Base-by-base conservation (phyloP, 1,140 invertebrate genomes). In the Asbolus verrucosus region DNA sequence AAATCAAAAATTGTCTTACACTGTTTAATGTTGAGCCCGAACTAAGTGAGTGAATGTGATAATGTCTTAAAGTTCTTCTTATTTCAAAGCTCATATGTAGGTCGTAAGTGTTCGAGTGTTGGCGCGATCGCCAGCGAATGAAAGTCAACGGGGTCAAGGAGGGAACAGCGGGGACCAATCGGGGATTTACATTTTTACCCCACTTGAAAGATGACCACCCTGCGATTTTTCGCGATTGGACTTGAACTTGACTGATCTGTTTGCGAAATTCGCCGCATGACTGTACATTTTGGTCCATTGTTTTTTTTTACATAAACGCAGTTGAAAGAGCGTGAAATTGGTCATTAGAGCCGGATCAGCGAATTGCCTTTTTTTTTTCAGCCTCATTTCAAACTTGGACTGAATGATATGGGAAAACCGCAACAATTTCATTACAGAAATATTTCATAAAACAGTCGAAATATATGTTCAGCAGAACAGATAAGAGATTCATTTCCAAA, bases 21-120 rank as follows among this genome's bases (percentile, higher is more conserved):
- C 76, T 78, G 69, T 72, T 72, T 74, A 72, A 60, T 72, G 78
- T 69, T 70, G 75, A 67, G 63, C 60, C 69, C 74, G 63, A 71
- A 75, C 76, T 78, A 65, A 72, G 70, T 54, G 69, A 75, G 76
- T 80, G 79, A 81, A 81, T 81, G 79, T 74, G 78, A 75, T 77
- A 77, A 75, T 71, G 74, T 73, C 72, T 77, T 79, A 79, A 78
- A 77, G 73, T 77, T 79, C 77, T 75, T 80, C 80, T 81, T 80
- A 80, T 80, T 81, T 81, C 79, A 79, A 81, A 77, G 77, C 73
- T 39, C 65, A 69, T 77, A 79, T 80, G 78, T 79, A 78, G 77
- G 78, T 80, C 78, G 78, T 67, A 69, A 62, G 59, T 70, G 63
- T 67, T 67, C 67, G 76, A 67, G 62, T 67, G 68, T 67, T 61